Evolutionary conservation across 2,888 invertebrate species (phyloP).

Genomic region (Marasmarcha lunaedactyla): DNA sequence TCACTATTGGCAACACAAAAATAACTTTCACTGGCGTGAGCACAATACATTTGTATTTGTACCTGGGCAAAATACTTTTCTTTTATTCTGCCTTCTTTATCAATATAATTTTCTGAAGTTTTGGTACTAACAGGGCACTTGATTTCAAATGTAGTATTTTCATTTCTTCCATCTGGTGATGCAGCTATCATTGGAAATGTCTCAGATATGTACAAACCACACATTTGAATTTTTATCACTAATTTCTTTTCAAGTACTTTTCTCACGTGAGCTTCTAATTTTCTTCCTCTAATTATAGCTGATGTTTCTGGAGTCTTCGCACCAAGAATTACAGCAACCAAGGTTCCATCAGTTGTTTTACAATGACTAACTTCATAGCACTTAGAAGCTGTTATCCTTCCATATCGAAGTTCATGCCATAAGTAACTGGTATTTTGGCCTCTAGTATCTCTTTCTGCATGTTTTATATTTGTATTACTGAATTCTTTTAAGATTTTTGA

Average conservation of each 20-base stretch:
- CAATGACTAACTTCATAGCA: slow-evolving; percentile 11
- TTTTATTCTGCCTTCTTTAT: slow-evolving; percentile 4
- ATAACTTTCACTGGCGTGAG: slow-evolving; percentile 2
- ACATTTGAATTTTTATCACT: neutral
- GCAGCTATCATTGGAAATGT: slow-evolving; percentile 8
- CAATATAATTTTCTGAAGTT: slow-evolving; percentile 5
- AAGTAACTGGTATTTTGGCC: neutral
- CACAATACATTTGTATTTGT: slow-evolving; percentile 10
- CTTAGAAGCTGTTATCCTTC: slow-evolving; percentile 12
- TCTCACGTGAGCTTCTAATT: slow-evolving; percentile 6
- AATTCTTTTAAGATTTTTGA: no score
- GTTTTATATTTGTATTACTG: no score
- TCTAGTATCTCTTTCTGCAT: neutral
- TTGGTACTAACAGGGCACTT: slow-evolving; percentile 8
- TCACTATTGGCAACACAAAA: slow-evolving; percentile 10
- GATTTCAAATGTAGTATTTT: slow-evolving; percentile 7
- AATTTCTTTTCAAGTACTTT: slow-evolving; percentile 1
- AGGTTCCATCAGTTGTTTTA: slow-evolving; percentile 11
- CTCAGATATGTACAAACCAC: slow-evolving; percentile 2
- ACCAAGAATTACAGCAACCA: slow-evolving; percentile 11
- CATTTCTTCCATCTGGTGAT: slow-evolving; percentile 8
- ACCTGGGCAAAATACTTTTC: slow-evolving; percentile 7
- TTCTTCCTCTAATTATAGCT: slow-evolving; percentile 12
- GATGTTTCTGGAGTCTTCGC: slow-evolving; percentile 12
- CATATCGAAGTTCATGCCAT: neutral